Conservation (phyloP, 2,888 invertebrate genomes). For the Microctonus aethiopoides region DNA sequence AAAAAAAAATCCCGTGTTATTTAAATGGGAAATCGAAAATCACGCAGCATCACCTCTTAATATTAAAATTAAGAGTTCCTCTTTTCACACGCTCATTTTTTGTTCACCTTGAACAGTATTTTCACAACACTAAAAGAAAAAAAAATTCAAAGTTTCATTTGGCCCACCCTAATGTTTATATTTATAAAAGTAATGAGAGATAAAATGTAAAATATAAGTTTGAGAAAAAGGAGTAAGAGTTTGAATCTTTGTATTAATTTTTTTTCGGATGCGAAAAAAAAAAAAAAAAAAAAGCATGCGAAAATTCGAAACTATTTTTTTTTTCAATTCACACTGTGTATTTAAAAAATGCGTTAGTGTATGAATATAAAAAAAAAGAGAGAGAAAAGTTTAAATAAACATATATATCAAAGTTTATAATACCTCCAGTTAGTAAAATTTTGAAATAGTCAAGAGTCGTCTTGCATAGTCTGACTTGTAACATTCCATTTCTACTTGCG, state of each 20-base stretch:
- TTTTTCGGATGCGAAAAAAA: not conserved
- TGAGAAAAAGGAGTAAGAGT: not conserved
- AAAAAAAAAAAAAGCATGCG: no score
- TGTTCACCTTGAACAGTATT: no score
- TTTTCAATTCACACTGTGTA: no score
- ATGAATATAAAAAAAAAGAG: not conserved
- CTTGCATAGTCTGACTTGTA: not conserved
- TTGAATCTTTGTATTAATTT: not conserved
- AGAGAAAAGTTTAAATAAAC: not conserved
- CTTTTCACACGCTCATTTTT: no score
- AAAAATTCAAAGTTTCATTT: no score
- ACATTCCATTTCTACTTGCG: constrained; percentile 10
- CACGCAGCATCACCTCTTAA: no score
- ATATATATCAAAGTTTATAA: not conserved
- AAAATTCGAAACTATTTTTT: not conserved
- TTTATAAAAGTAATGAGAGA: not conserved
- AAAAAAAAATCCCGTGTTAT: no score
- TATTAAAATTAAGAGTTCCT: no score
- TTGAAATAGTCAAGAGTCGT: not conserved
- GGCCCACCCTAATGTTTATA: no score
- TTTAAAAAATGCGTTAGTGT: not conserved
- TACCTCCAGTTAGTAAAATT: not conserved
- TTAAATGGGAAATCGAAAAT: no score
- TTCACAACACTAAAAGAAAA: no score
- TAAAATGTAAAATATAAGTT: not conserved